phyloP scores from a whole-genome alignment of 2,888 invertebrate genomes.

The Quadroppia sp. region DNA sequence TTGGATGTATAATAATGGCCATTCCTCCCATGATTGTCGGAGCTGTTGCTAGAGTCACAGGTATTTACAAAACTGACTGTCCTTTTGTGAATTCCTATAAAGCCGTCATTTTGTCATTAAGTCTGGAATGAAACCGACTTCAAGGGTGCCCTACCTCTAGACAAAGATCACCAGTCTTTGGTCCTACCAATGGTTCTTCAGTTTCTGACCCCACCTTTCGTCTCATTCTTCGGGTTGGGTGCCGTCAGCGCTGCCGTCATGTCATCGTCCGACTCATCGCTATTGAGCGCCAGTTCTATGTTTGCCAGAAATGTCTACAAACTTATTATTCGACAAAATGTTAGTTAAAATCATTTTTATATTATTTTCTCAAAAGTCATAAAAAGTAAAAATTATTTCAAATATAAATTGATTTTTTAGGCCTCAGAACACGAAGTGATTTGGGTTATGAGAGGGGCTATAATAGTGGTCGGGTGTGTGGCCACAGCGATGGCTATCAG shows the following conservation, averaged over 20 bases:
- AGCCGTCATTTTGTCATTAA: conserved; percentile 53
- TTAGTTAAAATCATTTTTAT: conserved; percentile 52
- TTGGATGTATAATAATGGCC: conserved; percentile 94
- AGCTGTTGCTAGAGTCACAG: conserved; percentile 90
- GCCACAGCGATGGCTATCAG: conserved; percentile 94
- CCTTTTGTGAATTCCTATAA: not conserved
- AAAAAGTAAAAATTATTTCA: not conserved
- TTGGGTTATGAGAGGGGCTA: conserved; percentile 79
- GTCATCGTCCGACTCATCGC: conserved; percentile 98
- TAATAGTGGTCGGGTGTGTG: conserved; percentile 83
- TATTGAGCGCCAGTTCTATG: conserved; percentile 96
- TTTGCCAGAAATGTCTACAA: conserved; percentile 98
- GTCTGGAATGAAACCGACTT: conserved; percentile 95
- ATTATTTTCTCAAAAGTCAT: not conserved
- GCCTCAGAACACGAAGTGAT: conserved; percentile 95
- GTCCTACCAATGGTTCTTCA: conserved; percentile 95
- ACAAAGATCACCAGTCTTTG: conserved; percentile 57
- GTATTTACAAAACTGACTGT: conserved; percentile 57
- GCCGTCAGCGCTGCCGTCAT: conserved; percentile 99
- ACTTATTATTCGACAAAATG: conserved; percentile 87
- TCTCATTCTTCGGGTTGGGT: conserved; percentile 95
- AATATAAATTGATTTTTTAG: conserved; percentile 54
- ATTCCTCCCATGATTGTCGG: conserved; percentile 95
- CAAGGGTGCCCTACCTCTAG: conserved; percentile 52
- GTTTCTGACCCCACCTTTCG: conserved; percentile 89